Percentiles rank a stretch among this genome's conserved stretches.
Conservation (phyloP, 2,888 invertebrate genomes). For the Pammene fasciana region DNA sequence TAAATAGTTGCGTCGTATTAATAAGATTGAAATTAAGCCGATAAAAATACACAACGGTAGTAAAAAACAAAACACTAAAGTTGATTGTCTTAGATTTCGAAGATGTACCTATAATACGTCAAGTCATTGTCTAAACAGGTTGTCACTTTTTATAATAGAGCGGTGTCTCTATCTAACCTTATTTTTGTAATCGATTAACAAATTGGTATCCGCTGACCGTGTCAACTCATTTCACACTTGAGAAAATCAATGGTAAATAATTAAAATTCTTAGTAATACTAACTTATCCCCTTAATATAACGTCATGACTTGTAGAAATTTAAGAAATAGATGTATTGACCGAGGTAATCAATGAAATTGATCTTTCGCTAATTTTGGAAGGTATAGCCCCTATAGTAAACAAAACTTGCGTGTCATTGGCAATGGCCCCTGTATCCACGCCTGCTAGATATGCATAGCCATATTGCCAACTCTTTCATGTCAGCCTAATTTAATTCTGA, state of each 20-base stretch:
- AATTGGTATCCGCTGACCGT: constrained; percentile 31
- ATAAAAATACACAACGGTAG: not conserved
- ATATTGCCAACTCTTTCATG: no score
- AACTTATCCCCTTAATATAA: not conserved
- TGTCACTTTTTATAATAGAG: constrained; percentile 1
- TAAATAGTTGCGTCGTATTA: not conserved
- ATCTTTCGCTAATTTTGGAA: no score
- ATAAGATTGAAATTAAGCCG: not conserved
- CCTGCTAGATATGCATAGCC: no score
- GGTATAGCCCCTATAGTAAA: no score
- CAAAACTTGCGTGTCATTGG: no score
- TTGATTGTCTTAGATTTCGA: not conserved
- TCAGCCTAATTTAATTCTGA: no score
- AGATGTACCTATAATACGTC: not conserved
- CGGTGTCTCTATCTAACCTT: constrained; percentile 17
- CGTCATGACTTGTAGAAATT: not conserved
- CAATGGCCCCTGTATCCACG: no score
- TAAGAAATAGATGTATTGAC: no score
- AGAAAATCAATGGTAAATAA: constrained; percentile 28
- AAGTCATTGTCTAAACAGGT: constrained; percentile 18
- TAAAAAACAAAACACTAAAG: constrained; percentile 2
- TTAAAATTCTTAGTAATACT: constrained; percentile 3
- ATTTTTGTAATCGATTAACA: constrained; percentile 37
- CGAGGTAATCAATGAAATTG: no score
- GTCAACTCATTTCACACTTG: constrained; percentile 38